These are phyloP conservation scores for Gobio gobio DNA, from an alignment of 2,113 vertebrate species.

Conservation along the genomic window DNA sequence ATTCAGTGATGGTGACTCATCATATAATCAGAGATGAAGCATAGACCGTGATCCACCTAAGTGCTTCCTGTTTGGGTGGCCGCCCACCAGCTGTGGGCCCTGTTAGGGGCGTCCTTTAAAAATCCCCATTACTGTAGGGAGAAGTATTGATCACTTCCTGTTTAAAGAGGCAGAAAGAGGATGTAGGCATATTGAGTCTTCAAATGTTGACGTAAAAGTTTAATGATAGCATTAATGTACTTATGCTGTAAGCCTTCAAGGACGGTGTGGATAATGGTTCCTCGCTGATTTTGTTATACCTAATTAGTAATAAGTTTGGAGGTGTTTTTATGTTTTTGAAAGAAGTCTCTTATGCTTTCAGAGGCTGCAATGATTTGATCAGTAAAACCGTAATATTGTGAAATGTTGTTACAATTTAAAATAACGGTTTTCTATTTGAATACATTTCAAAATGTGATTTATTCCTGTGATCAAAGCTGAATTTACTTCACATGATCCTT, in stretches of 20 bases:
- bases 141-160: conserved; percentile 54
- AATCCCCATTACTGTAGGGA: conserved; percentile 36
- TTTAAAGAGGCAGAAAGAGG: conserved; percentile 18
- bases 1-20: conserved; percentile 32
- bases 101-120: conserved; percentile 17
- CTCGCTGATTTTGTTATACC: not conserved
- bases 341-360: not conserved
- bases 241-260: not conserved
- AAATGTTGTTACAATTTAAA: not conserved
- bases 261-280: not conserved
- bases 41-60: conserved; percentile 11
- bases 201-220: not conserved
- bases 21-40: conserved; percentile 26
- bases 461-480: not conserved
- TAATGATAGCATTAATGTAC: not conserved
- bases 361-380: not conserved
- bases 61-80: conserved; percentile 53
- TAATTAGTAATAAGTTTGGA: not conserved
- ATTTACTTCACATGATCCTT: not conserved
- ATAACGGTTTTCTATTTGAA: not conserved
- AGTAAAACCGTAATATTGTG: not conserved
- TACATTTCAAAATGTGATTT: not conserved
- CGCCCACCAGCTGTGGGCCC: conserved; percentile 17
- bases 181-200: conserved; percentile 15
- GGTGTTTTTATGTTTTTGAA: not conserved